phyloP scores from a whole-genome alignment of 2,113 vertebrate genomes.

The Poeciliopsis retropinna region DNA sequence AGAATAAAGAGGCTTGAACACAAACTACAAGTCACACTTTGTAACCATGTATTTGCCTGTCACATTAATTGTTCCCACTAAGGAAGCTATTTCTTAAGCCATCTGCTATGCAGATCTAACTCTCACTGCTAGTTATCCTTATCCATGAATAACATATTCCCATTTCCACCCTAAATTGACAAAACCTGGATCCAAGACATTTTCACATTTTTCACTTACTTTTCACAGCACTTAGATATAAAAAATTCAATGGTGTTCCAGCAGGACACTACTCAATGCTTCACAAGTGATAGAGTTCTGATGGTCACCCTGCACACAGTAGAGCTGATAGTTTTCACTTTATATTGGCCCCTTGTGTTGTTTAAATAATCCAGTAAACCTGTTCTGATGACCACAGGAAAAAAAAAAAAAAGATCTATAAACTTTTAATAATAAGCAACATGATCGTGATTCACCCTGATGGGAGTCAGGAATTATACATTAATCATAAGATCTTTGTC shows the following conservation, averaged over 20 bases:
- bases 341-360: constrained; percentile 45
- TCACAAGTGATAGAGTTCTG: constrained; percentile 39
- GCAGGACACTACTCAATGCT: constrained; percentile 52
- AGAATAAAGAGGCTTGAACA: too few relatives aligned
- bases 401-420: constrained; percentile 60
- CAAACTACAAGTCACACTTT: too few relatives aligned
- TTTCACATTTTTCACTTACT: constrained; percentile 37
- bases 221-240: constrained; percentile 58
- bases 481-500: constrained; percentile 62
- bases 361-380: constrained; percentile 75
- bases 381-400: constrained; percentile 70
- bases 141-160: constrained; percentile 37
- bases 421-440: constrained; percentile 77
- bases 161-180: constrained; percentile 42
- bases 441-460: constrained; percentile 73
- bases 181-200: constrained; percentile 42
- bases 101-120: constrained; percentile 16
- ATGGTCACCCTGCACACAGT: constrained; percentile 50
- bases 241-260: constrained; percentile 54
- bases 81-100: constrained; percentile 7
- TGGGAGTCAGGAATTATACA: constrained; percentile 68
- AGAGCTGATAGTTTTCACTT: constrained; percentile 45
- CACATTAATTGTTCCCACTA: background rate
- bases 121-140: constrained; percentile 15
- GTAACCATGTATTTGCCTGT: background rate